phyloP scores from a whole-genome alignment of 2,888 invertebrate genomes.

The Mythimna ferrago region DNA sequence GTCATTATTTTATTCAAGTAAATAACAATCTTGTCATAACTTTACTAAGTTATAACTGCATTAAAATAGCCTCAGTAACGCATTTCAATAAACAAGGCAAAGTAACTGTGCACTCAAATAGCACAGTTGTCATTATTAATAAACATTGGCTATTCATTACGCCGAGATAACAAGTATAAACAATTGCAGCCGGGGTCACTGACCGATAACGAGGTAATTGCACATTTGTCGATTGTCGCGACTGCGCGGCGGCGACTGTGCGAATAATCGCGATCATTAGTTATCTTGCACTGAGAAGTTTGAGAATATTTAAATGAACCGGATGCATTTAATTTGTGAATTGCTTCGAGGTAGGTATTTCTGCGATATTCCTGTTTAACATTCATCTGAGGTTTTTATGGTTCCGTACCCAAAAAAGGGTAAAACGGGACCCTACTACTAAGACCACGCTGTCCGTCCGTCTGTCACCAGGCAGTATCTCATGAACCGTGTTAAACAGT shows the following conservation, averaged over 20 bases:
- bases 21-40: not conserved
- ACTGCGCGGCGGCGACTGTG: slow-evolving; percentile 7
- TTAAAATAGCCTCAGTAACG: not conserved
- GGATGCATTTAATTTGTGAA: slow-evolving; percentile 6
- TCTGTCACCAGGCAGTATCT: too few species aligned
- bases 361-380: not conserved
- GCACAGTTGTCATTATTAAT: slow-evolving; percentile 53
- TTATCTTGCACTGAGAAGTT: slow-evolving; percentile 2
- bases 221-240: slow-evolving; percentile 41
- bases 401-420: too few species aligned
- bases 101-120: slow-evolving; percentile 46
- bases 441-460: too few species aligned
- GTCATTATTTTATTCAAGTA: not conserved
- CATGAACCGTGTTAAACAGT: too few species aligned
- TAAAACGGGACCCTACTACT: too few species aligned
- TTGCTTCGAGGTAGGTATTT: slow-evolving; percentile 18
- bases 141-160: slow-evolving; percentile 54
- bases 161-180: slow-evolving; percentile 54
- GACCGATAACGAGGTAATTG: slow-evolving; percentile 63
- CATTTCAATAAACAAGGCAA: slow-evolving; percentile 29
- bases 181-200: slow-evolving; percentile 55
- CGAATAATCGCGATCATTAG: slow-evolving; percentile 48
- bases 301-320: slow-evolving; percentile 31
- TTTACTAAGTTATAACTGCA: not conserved
- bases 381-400: not conserved